Base-by-base conservation (phyloP, 2,797 vertebrate species). In the Phyllotis vaccarum region DNA sequence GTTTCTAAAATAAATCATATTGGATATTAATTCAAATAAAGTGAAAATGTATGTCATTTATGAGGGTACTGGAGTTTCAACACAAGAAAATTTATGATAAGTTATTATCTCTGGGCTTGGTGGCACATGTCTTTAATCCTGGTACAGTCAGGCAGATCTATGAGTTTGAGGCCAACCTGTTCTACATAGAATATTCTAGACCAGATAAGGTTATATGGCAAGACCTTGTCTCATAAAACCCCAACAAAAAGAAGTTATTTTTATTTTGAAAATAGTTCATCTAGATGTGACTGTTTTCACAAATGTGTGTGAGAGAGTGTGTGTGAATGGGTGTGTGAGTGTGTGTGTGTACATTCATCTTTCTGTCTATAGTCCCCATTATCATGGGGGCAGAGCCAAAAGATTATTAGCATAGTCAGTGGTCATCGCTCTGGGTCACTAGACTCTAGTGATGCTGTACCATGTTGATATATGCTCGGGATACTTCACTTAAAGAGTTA, bases 11-110 rank as follows among this genome's bases (percentile, higher is more conserved):
- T 6, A 31, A 86, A 56, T 6, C 60, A 46, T 58, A 64, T n/a
- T 91, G 54, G 9, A 64, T 66, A 70, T n/a, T 60, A 40, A 72
- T 82, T 86, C n/a, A 83, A 86, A 86, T 81, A 64, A 78, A 87
- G 5, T 90, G 52, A 72, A 56, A 89, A 37, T 58, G 21, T 27
- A 37, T 6, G 21, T 12, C 13, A 70, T 72, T 93, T 46, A 22
- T 90, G 75, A 92, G 10, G 13, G 68, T 52, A 70, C 3, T 79
- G 52, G 83, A 92, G 43, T 13, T 81, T 24, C 29, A 92, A 74
- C 19, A 7, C 34, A 46, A 10, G 43, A 58, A n/a, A 64, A 54
- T 66, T 86, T 40, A 76, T 49, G 24, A 40, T 90, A 68, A 83
- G 60, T 22, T 66, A 49, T 83, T 64, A n/a, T 66, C 46, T 1